Base-by-base conservation (phyloP, 2,888 invertebrate species). In the Oscheius sp. region DNA sequence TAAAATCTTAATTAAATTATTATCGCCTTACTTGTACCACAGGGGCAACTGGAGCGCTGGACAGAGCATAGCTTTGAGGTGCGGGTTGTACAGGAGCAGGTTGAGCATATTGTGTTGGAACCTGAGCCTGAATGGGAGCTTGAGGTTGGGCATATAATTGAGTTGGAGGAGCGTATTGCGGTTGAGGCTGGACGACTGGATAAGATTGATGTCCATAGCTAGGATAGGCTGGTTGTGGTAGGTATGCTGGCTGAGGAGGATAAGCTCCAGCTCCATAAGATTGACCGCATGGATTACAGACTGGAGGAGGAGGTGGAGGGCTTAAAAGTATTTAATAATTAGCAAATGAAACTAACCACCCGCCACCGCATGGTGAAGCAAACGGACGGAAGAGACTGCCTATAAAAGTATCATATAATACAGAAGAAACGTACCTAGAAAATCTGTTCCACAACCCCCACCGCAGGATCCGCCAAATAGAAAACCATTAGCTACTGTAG, bases 401-500 rank as follows among this genome's bases (percentile, higher is more conserved):
- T 54, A 32, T 54, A 20, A 33, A 54, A 54, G 6, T 3, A 14
- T 5, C 8, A 47, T 6, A 6, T 41, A 20, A 17, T 3, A 47
- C 28, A 51, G 32, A 30, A 14, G 51, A 51, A 22, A 28, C 51
- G 3, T 30, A 51, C 54, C 54, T n/a, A n/a, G n/a, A n/a, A n/a
- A n/a, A n/a, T n/a, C n/a, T n/a, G n/a, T n/a, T n/a, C n/a, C 54
- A 36, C 54, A 54, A 33, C 54, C 54, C 9, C 54, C 54, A 20
- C 54, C 54, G 36, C 54, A 54, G 6, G 33, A 32, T 54, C 54
- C 54, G n/a, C 54, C 54, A 20, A 54, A 54, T 17, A 54, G 54
- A 36, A 54, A 54, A 33, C 54, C 54, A 17, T 9, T 6, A 20
- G 33, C 17, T 17, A 33, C 33, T 5, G 54, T 36, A 24, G 24